These are phyloP conservation scores for Acanthococcus lagerstroemiae DNA, from an alignment of 2,888 invertebrate genomes.

Conservation along the genomic window DNA sequence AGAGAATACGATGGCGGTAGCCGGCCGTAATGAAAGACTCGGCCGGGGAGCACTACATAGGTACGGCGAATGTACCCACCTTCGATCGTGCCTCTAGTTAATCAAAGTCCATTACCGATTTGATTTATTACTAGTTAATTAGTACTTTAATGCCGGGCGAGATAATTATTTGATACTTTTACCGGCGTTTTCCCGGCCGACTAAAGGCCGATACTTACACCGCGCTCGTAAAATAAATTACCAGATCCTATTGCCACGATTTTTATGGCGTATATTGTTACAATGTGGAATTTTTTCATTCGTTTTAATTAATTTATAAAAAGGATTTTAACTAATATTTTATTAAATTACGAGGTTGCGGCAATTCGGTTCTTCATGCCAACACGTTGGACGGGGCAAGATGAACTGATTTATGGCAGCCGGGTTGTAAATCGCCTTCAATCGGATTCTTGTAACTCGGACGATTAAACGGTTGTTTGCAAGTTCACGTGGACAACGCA, in stretches of 20 bases:
- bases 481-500: not conserved
- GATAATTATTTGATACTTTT: slow-evolving; percentile 25
- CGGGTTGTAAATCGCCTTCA: not conserved
- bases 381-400: not conserved
- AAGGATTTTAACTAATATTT: not conserved
- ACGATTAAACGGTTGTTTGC: not conserved
- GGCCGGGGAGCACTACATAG: not conserved
- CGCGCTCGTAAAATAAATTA: slow-evolving; percentile 25
- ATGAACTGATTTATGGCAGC: not conserved
- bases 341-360: not conserved
- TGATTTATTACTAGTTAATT: slow-evolving; percentile 26
- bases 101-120: slow-evolving; percentile 24
- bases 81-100: slow-evolving; percentile 24
- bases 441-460: not conserved
- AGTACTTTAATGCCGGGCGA: slow-evolving; percentile 24
- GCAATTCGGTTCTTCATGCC: not conserved
- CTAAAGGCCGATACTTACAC: slow-evolving; percentile 9
- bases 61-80: not conserved
- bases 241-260: slow-evolving; percentile 12
- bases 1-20: slow-evolving; percentile 7
- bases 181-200: not conserved
- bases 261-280: slow-evolving; percentile 26
- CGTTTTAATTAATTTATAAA: slow-evolving; percentile 23
- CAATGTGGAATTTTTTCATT: slow-evolving; percentile 11
- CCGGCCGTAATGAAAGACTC: slow-evolving; percentile 18